Evolutionary conservation across 2,113 vertebrate genomes (phyloP).

Genomic region (Vireo altiloquus): DNA sequence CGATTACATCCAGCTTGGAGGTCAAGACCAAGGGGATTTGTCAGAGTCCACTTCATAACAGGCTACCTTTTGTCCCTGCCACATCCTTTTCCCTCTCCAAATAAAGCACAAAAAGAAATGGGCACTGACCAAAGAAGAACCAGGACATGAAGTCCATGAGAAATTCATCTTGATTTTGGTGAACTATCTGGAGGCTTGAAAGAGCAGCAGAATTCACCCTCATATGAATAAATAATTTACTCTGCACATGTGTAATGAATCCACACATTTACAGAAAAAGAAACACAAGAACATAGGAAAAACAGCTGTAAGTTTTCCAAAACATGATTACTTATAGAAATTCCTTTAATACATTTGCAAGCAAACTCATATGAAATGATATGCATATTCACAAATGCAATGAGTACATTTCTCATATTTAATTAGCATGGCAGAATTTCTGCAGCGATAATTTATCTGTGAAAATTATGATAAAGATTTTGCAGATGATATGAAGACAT

Average conservation of each 20-base stretch:
- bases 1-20: background rate
- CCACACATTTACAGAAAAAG: background rate
- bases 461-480: constrained; percentile 38
- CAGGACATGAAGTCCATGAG: background rate
- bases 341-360: background rate
- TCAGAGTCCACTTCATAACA: background rate
- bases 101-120: background rate
- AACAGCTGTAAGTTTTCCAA: background rate
- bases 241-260: rapidly evolving
- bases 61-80: background rate
- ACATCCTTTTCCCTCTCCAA: background rate
- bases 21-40: constrained; percentile 10
- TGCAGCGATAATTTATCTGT: constrained; percentile 20
- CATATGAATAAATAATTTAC: background rate
- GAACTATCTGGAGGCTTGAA: background rate
- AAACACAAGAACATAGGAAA: background rate
- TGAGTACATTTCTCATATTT: background rate
- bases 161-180: background rate
- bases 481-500: constrained; percentile 26
- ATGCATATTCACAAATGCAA: constrained; percentile 9
- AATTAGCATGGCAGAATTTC: constrained; percentile 1
- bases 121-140: background rate
- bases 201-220: background rate
- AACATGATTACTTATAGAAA: background rate
- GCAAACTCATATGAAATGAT: background rate